Conservation (phyloP, 37 sponge, comb jelly and placozoan genomes). For the Amphimedon queenslandica region DNA sequence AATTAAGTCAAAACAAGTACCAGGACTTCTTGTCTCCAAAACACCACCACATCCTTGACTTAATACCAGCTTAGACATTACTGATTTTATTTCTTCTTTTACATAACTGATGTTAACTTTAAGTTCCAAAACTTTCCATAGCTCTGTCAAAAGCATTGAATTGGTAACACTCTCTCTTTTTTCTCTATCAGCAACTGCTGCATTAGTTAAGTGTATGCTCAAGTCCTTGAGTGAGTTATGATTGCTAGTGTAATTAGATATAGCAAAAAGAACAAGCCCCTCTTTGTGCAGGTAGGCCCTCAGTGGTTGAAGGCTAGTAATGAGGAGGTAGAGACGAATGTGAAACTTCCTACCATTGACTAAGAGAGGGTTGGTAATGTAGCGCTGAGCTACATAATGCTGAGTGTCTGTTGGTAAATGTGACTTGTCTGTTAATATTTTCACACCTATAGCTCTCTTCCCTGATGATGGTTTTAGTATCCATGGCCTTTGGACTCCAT, state of each 20-base stretch:
- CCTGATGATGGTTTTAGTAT: slow-evolving; percentile 86
- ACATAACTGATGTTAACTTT: slow-evolving; percentile 28
- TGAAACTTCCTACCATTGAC: slow-evolving; percentile 79
- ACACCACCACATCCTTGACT: slow-evolving; percentile 67
- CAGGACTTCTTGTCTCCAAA: slow-evolving; percentile 40
- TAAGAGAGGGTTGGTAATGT: slow-evolving; percentile 69
- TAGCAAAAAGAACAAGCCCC: slow-evolving; percentile 84
- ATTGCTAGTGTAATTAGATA: slow-evolving; percentile 56
- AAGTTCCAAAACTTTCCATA: slow-evolving; percentile 40
- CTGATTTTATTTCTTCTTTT: slow-evolving; percentile 48
- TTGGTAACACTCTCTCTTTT: slow-evolving; percentile 41
- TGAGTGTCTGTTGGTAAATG: slow-evolving; percentile 35
- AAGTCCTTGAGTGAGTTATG: slow-evolving; percentile 20
- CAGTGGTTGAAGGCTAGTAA: slow-evolving; percentile 75
- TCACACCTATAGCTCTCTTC: slow-evolving; percentile 72
- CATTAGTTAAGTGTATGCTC: slow-evolving; percentile 80
- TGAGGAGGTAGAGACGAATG: slow-evolving; percentile 73
- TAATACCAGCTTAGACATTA: slow-evolving; percentile 66
- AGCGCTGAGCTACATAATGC: slow-evolving; percentile 66
- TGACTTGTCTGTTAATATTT: slow-evolving; percentile 19
- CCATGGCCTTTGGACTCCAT: slow-evolving; percentile 41
- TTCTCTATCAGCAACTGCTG: slow-evolving; percentile 82
- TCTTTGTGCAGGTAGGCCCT: slow-evolving; percentile 73
- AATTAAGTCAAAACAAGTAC: slow-evolving; percentile 86
- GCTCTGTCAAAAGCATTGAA: slow-evolving; percentile 71